Conservation (phyloP, 2,888 invertebrate genomes). For the Drosophila nr. perissopoda region DNA sequence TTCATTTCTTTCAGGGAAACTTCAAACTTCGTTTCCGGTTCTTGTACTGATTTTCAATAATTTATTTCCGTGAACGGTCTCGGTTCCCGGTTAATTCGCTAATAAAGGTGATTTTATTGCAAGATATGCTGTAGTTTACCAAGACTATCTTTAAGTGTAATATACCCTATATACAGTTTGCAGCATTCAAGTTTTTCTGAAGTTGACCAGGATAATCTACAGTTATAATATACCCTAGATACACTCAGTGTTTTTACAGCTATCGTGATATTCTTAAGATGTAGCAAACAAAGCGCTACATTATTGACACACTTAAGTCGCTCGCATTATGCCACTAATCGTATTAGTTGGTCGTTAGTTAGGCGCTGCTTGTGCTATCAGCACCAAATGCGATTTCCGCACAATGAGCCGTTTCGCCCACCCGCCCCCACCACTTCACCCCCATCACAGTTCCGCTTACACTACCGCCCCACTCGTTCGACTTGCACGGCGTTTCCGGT, state of each 20-base stretch:
- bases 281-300: conserved; percentile 34
- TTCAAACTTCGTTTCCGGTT: background rate
- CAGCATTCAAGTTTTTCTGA: background rate
- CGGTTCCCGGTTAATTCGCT: too few relatives aligned
- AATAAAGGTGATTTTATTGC: too few relatives aligned
- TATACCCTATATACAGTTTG: background rate
- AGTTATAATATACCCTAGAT: background rate
- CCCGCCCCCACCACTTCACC: background rate
- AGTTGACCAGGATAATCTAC: background rate
- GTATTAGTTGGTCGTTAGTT: conserved; percentile 80
- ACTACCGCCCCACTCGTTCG: background rate
- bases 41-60: too few relatives aligned
- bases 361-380: conserved; percentile 58
- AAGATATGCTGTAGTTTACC: background rate
- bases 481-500: conserved; percentile 63
- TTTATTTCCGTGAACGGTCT: too few relatives aligned
- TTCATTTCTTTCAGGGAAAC: background rate
- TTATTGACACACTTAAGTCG: conserved; percentile 53
- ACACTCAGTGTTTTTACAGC: background rate
- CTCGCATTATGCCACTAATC: conserved; percentile 77
- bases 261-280: conserved; percentile 10
- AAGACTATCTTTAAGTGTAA: background rate
- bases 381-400: conserved; percentile 77
- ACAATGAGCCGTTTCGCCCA: conserved; percentile 56
- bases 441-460: background rate